These are phyloP conservation scores for Jacana jacana DNA, from an alignment of 2,113 vertebrate species.

Conservation along the genomic window DNA sequence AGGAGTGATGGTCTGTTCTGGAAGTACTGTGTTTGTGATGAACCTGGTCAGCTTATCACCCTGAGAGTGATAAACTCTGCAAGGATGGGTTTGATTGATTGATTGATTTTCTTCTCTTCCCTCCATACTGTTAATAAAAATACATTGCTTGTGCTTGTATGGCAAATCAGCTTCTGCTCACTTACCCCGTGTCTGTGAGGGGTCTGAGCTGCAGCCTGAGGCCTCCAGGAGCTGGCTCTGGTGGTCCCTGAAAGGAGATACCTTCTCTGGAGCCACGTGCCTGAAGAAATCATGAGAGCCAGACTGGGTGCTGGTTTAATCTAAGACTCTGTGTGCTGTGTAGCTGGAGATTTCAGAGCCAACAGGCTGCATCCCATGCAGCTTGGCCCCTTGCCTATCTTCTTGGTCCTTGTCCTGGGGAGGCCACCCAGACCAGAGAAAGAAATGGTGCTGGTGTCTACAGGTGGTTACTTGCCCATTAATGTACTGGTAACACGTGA, in stretches of 20 bases:
- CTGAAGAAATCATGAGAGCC: neutral
- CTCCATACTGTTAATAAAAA: neutral
- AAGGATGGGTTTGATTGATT: neutral
- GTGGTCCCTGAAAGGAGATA: neutral
- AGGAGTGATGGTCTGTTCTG: neutral
- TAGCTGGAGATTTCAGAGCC: too few relatives aligned
- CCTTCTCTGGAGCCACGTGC: neutral
- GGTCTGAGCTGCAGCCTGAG: neutral
- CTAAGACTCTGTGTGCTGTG: too few relatives aligned
- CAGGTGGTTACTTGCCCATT: neutral
- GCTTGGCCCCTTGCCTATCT: accelerated
- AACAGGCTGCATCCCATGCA: accelerated
- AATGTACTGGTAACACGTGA: neutral
- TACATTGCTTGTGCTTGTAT: accelerated
- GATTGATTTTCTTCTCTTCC: too few relatives aligned
- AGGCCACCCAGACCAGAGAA: accelerated
- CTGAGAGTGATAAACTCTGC: neutral
- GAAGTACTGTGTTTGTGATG: neutral
- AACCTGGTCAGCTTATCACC: neutral
- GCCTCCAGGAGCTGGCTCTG: neutral
- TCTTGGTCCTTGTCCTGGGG: neutral
- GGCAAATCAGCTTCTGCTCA: neutral
- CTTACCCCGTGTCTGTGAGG: accelerated
- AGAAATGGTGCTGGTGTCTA: neutral
- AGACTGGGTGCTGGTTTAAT: neutral